Evolutionary conservation across 2,888 invertebrate species (phyloP).

Genomic region (Amiota communis): DNA sequence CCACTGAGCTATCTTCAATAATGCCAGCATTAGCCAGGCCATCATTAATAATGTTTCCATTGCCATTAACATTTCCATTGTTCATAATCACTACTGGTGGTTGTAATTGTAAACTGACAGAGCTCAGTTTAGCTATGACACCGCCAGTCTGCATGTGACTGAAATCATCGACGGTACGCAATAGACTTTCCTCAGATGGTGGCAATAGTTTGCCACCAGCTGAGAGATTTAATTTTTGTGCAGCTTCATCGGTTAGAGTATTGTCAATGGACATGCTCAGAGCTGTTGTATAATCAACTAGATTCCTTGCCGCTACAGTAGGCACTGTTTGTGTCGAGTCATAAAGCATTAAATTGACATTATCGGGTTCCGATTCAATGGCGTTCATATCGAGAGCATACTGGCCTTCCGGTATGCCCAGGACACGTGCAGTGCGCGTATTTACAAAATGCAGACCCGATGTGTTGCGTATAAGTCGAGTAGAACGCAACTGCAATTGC

Average conservation of each 20-base stretch:
- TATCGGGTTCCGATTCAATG: conserved; percentile 62
- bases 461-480: conserved; percentile 69
- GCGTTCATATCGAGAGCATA: conserved; percentile 70
- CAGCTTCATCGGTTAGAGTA: conserved; percentile 70
- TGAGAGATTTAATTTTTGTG: conserved; percentile 70
- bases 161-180: conserved; percentile 70
- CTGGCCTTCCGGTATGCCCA: conserved; percentile 72
- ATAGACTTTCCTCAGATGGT: conserved; percentile 71
- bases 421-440: conserved; percentile 63
- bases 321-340: conserved; percentile 34
- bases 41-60: background rate
- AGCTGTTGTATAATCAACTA: conserved; percentile 67
- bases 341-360: conserved; percentile 40
- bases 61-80: conserved; percentile 5
- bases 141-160: conserved; percentile 55
- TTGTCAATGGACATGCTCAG: conserved; percentile 71
- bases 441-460: conserved; percentile 70
- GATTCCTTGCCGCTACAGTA: conserved; percentile 47
- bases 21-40: background rate
- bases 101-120: conserved; percentile 40
- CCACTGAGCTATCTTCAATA: background rate
- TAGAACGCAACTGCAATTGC: conserved; percentile 69
- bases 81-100: conserved; percentile 24
- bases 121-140: conserved; percentile 57
- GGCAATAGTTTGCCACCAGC: conserved; percentile 70